These are phyloP conservation scores for Istiophorus platypterus DNA, from an alignment of 2,113 vertebrate species.

Conservation along the genomic window DNA sequence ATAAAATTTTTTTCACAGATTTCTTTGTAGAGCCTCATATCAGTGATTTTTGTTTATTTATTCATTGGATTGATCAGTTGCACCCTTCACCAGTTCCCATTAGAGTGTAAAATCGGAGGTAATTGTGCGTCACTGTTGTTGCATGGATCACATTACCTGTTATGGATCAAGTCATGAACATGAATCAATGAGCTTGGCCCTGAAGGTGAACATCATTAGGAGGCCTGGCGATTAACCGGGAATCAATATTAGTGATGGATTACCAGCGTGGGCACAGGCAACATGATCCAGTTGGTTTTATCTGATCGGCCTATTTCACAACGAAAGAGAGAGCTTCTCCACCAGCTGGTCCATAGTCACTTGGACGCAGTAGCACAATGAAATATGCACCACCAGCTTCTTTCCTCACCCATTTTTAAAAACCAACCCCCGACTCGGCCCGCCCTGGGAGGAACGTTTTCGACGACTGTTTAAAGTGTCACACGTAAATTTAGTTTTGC, in stretches of 20 bases:
- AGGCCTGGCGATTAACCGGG: conserved; percentile 58
- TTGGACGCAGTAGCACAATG: conserved; percentile 27
- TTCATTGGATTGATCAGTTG: conserved; percentile 54
- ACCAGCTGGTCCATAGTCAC: conserved; percentile 2
- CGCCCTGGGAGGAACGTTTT: conserved; percentile 47
- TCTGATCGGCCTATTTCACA: conserved; percentile 1
- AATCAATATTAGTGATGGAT: conserved; percentile 76
- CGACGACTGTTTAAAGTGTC: conserved; percentile 61
- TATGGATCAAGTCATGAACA: conserved; percentile 63
- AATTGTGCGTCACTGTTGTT: conserved; percentile 60
- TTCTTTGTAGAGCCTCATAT: neutral
- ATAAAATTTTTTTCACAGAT: neutral
- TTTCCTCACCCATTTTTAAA: conserved; percentile 12
- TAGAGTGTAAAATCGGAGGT: conserved; percentile 53
- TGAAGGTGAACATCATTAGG: conserved; percentile 76
- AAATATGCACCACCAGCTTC: conserved; percentile 16
- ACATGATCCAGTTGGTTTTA: conserved; percentile 37
- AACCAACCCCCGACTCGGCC: conserved; percentile 37
- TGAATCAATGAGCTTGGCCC: conserved; percentile 70
- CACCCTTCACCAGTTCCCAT: conserved; percentile 38
- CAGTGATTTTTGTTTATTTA: conserved; percentile 51
- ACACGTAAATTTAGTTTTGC: conserved; percentile 69
- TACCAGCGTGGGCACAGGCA: conserved; percentile 31
- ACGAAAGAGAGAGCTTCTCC: conserved; percentile 9
- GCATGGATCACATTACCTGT: conserved; percentile 69